Conservation (phyloP, 2,888 invertebrate genomes). For the Quadriops clusia region DNA sequence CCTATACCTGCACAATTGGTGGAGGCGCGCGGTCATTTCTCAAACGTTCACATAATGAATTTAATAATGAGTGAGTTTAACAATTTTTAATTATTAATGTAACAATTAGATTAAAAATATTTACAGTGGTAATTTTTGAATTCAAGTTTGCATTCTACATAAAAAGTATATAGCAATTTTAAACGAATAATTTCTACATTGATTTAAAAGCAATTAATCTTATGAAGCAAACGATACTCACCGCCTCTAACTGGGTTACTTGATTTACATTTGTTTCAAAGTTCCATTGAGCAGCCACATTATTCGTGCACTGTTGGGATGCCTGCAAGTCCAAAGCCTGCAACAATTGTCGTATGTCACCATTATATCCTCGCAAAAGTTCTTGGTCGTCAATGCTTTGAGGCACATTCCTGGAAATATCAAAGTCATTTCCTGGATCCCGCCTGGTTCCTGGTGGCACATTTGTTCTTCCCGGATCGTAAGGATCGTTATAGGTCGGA, state of each 20-base stretch:
- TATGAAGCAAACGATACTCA: slow-evolving; percentile 46
- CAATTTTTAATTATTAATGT: too few species aligned
- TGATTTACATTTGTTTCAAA: slow-evolving; percentile 82
- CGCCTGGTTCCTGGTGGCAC: slow-evolving; percentile 7
- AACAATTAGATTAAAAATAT: too few species aligned
- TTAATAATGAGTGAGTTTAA: too few species aligned
- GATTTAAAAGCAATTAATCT: too few species aligned
- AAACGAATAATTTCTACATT: too few species aligned
- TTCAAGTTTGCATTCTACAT: too few species aligned
- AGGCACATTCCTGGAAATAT: slow-evolving; percentile 9
- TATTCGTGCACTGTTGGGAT: slow-evolving; percentile 69
- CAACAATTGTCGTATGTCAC: slow-evolving; percentile 46
- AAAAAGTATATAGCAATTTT: too few species aligned
- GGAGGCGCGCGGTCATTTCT: too few species aligned
- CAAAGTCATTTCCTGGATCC: slow-evolving; percentile 8
- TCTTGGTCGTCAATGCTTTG: slow-evolving; percentile 7
- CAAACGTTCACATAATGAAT: too few species aligned
- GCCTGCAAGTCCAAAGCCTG: slow-evolving; percentile 63
- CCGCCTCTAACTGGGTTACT: slow-evolving; percentile 70
- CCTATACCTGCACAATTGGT: too few species aligned
- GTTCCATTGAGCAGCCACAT: slow-evolving; percentile 82
- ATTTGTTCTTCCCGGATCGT: slow-evolving; percentile 6
- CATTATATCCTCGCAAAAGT: slow-evolving; percentile 13
- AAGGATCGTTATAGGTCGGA: slow-evolving; percentile 14
- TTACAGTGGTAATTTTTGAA: too few species aligned